phyloP scores from a whole-genome alignment of 2,888 invertebrate genomes.

The Scaptomyza cyrtandrae region DNA sequence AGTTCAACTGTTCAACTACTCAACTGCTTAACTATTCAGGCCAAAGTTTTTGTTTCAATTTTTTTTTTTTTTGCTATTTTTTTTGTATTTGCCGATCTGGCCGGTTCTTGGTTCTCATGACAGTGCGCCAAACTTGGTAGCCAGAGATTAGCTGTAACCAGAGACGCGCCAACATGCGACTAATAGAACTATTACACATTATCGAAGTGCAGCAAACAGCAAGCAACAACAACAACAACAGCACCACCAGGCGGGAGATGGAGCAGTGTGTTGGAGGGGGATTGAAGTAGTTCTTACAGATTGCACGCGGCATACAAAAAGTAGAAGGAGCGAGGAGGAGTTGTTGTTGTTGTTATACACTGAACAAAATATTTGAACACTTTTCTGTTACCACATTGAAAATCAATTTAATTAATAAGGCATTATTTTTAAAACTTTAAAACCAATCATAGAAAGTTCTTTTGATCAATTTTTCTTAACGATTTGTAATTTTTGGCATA shows the following conservation, averaged over 20 bases:
- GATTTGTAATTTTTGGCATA: too few relatives aligned
- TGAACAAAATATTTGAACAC: neutral
- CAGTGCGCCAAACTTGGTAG: conserved; percentile 74
- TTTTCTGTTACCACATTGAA: too few relatives aligned
- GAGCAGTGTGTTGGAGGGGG: too few relatives aligned
- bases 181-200: conserved; percentile 79
- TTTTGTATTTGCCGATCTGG: conserved; percentile 19
- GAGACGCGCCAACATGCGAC: conserved; percentile 76
- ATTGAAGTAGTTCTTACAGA: neutral
- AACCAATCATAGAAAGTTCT: too few relatives aligned
- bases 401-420: too few relatives aligned
- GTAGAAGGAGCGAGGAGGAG: neutral
- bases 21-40: conserved; percentile 56
- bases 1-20: conserved; percentile 14
- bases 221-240: too few relatives aligned
- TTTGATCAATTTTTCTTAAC: too few relatives aligned
- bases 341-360: neutral
- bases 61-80: neutral
- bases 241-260: neutral
- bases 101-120: conserved; percentile 63
- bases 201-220: conserved; percentile 52
- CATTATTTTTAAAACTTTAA: too few relatives aligned
- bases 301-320: neutral
- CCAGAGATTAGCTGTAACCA: conserved; percentile 76
- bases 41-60: conserved; percentile 36